Evolutionary conservation across 2,113 vertebrate genomes (phyloP).

Genomic region (Burhinus oedicnemus): DNA sequence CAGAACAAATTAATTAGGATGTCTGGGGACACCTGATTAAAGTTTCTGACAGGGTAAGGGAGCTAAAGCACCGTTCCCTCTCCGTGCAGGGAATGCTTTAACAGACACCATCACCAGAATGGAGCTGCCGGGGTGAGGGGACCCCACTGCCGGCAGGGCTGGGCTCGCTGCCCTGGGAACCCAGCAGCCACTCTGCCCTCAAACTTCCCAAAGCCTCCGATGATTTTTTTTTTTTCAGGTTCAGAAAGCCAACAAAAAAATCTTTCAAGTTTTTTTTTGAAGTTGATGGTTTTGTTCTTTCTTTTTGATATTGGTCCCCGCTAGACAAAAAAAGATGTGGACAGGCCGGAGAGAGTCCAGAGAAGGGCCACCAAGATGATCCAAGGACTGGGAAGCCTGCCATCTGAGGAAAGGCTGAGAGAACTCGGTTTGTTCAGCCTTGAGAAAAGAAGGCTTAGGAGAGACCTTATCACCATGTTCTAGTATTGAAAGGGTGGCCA

Average conservation of each 20-base stretch:
- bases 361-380: background rate
- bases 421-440: background rate
- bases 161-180: background rate
- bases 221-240: background rate
- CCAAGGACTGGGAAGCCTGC: background rate
- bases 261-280: background rate
- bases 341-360: background rate
- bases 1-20: slow-evolving; percentile 64
- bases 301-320: background rate
- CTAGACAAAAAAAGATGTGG: background rate
- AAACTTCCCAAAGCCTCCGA: background rate
- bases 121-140: background rate
- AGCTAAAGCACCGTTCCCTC: background rate
- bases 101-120: background rate
- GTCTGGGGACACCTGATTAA: slow-evolving; percentile 52
- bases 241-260: background rate
- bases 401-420: background rate
- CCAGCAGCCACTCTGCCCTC: background rate
- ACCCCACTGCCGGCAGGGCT: background rate
- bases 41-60: background rate
- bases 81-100: background rate
- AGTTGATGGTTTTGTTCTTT: background rate
- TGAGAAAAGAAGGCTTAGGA: background rate
- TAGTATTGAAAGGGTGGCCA: background rate
- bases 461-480: background rate